Base-by-base conservation (phyloP, 2,797 vertebrate genomes). In the Tragelaphus oryx region DNA sequence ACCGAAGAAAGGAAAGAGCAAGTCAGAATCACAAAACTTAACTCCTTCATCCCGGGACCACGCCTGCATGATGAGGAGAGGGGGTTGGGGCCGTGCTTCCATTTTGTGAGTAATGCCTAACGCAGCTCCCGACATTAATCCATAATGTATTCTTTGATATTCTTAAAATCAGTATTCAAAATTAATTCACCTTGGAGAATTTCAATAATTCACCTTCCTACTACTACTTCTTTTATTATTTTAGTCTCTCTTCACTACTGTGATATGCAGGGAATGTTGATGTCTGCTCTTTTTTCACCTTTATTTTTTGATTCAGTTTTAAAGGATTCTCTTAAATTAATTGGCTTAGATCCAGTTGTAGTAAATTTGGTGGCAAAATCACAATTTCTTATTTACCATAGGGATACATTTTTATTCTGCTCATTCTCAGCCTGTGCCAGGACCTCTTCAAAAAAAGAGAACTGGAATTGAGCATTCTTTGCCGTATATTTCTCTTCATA, bases 281-380 rank as follows among this genome's bases (percentile, higher is more conserved):
- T 13, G 0, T 1, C 8, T 84, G 60, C 48, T 46, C 2, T 8
- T 82, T 76, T 87, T 22, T 87, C 22, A 76, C 8, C 5, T 55
- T 90, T 93, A 44, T 57, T 93, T 87, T 81, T 50, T 80, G 26
- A 85, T 89, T 79, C 44, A 75, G 54, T 91, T 95, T 89, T 46
- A 54, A 57, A 87, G 16, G 26, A 24, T 54, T 89, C 6, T 16
- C 18, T 68, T 88, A 89, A 93, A 89, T 20, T 82, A 89, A 89
- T 80, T 80, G n/a, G 6, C 11, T 88, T 91, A 74, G 44, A 86
- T 60, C 17, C 8, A 93, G 83, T 16, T 52, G 1, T 7, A 41
- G 18, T 55, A 22, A 82, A 78, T 80, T n/a, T 68, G 22, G 54
- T 81, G 48, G 14, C 6, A 89, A 94, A 91, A 87, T 87, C 50